These are phyloP conservation scores for Mythimna loreyi DNA, from an alignment of 2,888 invertebrate genomes.

Conservation along the genomic window DNA sequence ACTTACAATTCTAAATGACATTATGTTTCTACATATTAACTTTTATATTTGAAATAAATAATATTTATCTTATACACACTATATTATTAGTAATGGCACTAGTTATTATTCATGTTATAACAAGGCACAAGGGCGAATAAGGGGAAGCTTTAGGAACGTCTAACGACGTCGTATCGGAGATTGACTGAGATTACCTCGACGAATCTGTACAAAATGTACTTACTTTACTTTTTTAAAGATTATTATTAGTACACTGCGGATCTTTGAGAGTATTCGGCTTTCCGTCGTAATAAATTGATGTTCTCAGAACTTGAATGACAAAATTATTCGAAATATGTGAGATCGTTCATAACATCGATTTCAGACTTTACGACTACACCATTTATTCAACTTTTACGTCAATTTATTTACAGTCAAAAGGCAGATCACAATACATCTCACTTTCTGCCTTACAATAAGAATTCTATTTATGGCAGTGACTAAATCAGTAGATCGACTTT, in stretches of 20 bases:
- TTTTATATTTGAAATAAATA: slow-evolving; percentile 68
- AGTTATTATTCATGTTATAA: slow-evolving; percentile 73
- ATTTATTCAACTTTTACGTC: slow-evolving; percentile 18
- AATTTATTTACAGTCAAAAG: slow-evolving; percentile 18
- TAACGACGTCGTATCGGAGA: slow-evolving; percentile 41
- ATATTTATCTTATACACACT: slow-evolving; percentile 63
- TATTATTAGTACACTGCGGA: slow-evolving; percentile 46
- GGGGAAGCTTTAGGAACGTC: slow-evolving; percentile 58
- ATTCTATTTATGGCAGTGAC: slow-evolving; percentile 60
- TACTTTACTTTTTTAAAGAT: slow-evolving; percentile 36
- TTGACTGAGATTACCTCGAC: slow-evolving; percentile 49
- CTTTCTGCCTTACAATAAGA: slow-evolving; percentile 26
- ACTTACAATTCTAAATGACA: slow-evolving; percentile 58
- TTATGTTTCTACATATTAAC: slow-evolving; percentile 52
- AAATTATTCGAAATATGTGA: slow-evolving; percentile 36
- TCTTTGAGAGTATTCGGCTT: slow-evolving; percentile 31
- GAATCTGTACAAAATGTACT: slow-evolving; percentile 42
- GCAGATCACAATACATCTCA: slow-evolving; percentile 31
- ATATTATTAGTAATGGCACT: slow-evolving; percentile 86
- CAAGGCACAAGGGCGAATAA: slow-evolving; percentile 75
- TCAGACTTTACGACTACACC: slow-evolving; percentile 35
- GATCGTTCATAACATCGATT: slow-evolving; percentile 39
- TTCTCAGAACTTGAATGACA: slow-evolving; percentile 24
- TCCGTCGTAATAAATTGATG: slow-evolving; percentile 27
- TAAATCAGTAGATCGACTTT: slow-evolving; percentile 25